phyloP scores from a whole-genome alignment of 1,140 invertebrate species.

The Limonius californicus region DNA sequence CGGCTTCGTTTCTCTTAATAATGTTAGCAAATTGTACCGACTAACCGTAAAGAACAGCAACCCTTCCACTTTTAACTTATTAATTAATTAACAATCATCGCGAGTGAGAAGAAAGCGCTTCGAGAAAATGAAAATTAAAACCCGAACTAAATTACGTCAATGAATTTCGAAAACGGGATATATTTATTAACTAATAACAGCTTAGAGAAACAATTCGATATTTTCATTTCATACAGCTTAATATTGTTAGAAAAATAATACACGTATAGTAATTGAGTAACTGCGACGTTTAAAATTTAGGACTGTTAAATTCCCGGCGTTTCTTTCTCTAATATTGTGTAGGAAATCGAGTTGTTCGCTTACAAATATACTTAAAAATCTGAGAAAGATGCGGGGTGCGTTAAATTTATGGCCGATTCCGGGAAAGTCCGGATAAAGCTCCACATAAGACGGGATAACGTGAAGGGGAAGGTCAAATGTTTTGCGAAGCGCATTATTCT shows the following conservation, averaged over 20 bases:
- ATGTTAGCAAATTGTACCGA: conserved; percentile 44
- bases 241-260: too few species aligned
- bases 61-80: conserved; percentile 42
- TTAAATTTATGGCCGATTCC: conserved; percentile 27
- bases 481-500: conserved; percentile 31
- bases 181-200: conserved; percentile 8
- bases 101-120: conserved; percentile 38
- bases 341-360: background rate
- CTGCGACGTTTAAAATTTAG: too few species aligned
- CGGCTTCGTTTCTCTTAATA: conserved; percentile 44
- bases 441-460: conserved; percentile 30
- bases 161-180: conserved; percentile 27
- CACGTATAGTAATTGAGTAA: too few species aligned
- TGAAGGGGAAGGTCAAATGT: conserved; percentile 31
- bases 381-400: conserved; percentile 5
- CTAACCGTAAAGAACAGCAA: conserved; percentile 43
- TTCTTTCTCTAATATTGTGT: background rate
- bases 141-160: conserved; percentile 31
- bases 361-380: conserved; percentile 15
- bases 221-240: too few species aligned
- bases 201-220: background rate
- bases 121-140: conserved; percentile 44
- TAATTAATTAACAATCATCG: conserved; percentile 48
- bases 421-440: conserved; percentile 27
- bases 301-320: too few species aligned